Conservation (phyloP, 2,113 vertebrate genomes). For the Thunnus thynnus region DNA sequence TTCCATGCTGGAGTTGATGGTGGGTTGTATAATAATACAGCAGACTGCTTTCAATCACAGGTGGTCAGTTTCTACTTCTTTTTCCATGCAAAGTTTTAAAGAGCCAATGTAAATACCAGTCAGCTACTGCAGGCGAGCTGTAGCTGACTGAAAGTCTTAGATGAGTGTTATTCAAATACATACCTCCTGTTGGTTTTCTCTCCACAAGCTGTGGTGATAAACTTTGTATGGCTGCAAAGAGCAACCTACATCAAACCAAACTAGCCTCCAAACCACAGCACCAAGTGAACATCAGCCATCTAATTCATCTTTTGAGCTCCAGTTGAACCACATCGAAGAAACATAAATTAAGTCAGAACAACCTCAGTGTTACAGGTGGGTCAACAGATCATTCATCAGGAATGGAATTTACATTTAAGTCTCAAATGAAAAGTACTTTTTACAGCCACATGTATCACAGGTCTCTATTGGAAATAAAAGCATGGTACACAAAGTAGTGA, state of each 20-base stretch:
- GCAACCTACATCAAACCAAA: background rate
- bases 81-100: slow-evolving; percentile 58
- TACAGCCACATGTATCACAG: background rate
- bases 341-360: slow-evolving; percentile 10
- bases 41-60: slow-evolving; percentile 68
- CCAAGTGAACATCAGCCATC: background rate
- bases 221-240: too few relatives aligned
- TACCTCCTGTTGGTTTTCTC: background rate
- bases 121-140: slow-evolving; percentile 23
- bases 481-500: background rate
- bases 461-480: background rate
- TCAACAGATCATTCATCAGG: slow-evolving; percentile 1
- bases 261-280: background rate
- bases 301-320: background rate
- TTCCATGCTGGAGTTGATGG: slow-evolving; percentile 65
- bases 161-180: background rate
- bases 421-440: slow-evolving; percentile 17
- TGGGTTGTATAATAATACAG: slow-evolving; percentile 75
- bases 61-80: slow-evolving; percentile 66
- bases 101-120: slow-evolving; percentile 62
- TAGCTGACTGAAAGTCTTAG: slow-evolving; percentile 1
- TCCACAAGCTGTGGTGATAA: background rate
- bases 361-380: slow-evolving; percentile 10
- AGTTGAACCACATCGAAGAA: background rate
- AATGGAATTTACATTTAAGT: slow-evolving; percentile 23